Evolutionary conservation across 2,797 vertebrate species (phyloP).

Genomic region (Miichthys miiuy): DNA sequence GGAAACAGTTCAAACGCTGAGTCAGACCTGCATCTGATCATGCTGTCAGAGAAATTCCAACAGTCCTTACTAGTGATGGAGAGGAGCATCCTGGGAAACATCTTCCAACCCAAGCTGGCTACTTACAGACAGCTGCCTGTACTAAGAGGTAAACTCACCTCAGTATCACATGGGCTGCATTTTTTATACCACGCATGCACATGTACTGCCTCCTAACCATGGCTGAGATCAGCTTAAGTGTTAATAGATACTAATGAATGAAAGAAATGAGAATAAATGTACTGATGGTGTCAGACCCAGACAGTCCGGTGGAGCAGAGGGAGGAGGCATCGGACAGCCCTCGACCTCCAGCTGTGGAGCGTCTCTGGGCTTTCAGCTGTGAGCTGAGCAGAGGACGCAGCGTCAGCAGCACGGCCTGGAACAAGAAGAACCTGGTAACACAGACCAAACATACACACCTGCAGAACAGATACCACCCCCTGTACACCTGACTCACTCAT

Average conservation of each 20-base stretch:
- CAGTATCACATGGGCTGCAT: background rate
- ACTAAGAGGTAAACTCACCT: conserved; percentile 65
- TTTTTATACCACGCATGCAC: background rate
- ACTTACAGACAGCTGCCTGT: conserved; percentile 88
- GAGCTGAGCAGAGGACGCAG: conserved; percentile 84
- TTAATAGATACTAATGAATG: background rate
- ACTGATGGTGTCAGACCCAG: conserved; percentile 67
- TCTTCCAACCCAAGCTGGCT: conserved; percentile 89
- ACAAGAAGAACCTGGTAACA: conserved; percentile 89
- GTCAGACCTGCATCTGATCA: conserved; percentile 73
- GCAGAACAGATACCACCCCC: background rate
- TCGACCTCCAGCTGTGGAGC: conserved; percentile 79
- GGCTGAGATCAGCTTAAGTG: background rate
- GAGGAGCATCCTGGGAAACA: conserved; percentile 88
- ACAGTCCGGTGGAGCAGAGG: conserved; percentile 38
- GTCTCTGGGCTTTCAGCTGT: conserved; percentile 90
- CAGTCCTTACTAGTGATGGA: conserved; percentile 89
- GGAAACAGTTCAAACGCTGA: conserved; percentile 70
- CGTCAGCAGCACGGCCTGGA: conserved; percentile 92
- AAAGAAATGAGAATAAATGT: background rate
- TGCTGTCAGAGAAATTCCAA: conserved; percentile 87
- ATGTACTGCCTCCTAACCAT: background rate
- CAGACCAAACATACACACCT: background rate
- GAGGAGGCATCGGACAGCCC: conserved; percentile 26
- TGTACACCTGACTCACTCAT: background rate